Evolutionary conservation across 2,797 vertebrate species (phyloP), one percentile per base, ranked within the genome.

Genomic region (Rhabdomys pumilio): DNA sequence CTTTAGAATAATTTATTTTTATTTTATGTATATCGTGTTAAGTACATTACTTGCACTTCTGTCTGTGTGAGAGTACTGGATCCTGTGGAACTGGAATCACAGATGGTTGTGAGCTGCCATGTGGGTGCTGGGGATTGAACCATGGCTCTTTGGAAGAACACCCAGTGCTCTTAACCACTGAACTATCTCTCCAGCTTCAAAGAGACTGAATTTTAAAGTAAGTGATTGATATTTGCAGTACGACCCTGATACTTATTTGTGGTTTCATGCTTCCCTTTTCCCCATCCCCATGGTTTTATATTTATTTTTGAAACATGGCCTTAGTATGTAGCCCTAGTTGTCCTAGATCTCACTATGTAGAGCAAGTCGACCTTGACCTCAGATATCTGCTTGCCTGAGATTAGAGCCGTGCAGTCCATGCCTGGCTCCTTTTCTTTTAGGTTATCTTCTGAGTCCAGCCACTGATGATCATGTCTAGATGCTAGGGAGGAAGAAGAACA

Each of bases 161-260:
- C 41, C 65, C 73, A 76, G 12, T 76, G 41, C 73, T 76, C 41
- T 47, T 76, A 26, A 38, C 41, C 41, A 44, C 22, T 26, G 24
- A 76, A 12, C 73, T 29, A 4, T 76, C 73, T 75, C 20, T 75
- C 73, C 73, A 26, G 73, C 22, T 44, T 24, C 41, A 38, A 89
- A 61, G 34, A 63, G 84, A 73, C 79, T 92, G 61, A 8, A 44
- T 86, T 87, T 95, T 87, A 80, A 83, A 24, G 24, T 79, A 83
- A 24, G 24, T 79, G 90, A 17, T 38, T 83, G 41, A 34, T 86
- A 57, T 91, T 61, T 93, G 55, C 20, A 67, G 1, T 89, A 90
- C 86, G 31, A 69, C 20, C 57, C 24, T 31, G 3, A 47, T 77
- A 8, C 57, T 65, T 50, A 72, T 61, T 95, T 94, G 75, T 22